phyloP scores from a whole-genome alignment of 2,888 invertebrate genomes.

The Thalpophila matura region DNA sequence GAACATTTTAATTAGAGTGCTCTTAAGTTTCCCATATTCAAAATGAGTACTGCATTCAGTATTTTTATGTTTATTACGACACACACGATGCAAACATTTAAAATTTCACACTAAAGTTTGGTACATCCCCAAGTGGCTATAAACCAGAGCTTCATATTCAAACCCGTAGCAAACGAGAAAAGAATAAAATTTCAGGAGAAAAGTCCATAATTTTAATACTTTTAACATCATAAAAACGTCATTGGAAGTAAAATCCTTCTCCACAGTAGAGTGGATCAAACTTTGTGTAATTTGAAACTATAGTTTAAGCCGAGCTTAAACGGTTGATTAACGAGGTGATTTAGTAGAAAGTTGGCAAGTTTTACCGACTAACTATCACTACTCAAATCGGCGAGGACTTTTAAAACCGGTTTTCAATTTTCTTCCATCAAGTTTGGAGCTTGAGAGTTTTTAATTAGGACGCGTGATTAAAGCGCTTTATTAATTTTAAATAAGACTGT shows the following conservation, averaged over 20 bases:
- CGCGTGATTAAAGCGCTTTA: conserved; percentile 46
- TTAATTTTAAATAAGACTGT: conserved; percentile 46
- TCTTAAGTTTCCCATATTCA: conserved; percentile 27
- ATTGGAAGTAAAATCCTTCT: conserved; percentile 57
- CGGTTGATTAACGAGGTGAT: conserved; percentile 80
- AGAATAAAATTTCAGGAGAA: conserved; percentile 47
- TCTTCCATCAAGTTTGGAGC: conserved; percentile 41
- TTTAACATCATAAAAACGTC: conserved; percentile 57
- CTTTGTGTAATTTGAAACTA: conserved; percentile 78
- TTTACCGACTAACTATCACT: conserved; percentile 62
- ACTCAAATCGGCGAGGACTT: conserved; percentile 55
- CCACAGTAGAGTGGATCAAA: conserved; percentile 66
- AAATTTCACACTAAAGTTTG: conserved; percentile 52
- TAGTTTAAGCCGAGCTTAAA: conserved; percentile 79
- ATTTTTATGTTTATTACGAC: conserved; percentile 51
- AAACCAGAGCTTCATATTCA: conserved; percentile 57
- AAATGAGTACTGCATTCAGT: conserved; percentile 37
- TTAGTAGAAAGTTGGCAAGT: conserved; percentile 71
- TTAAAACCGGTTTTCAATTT: conserved; percentile 59
- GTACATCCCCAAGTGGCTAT: conserved; percentile 54
- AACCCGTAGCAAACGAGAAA: conserved; percentile 35
- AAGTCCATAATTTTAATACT: conserved; percentile 54
- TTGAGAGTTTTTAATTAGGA: conserved; percentile 57
- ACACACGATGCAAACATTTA: conserved; percentile 52
- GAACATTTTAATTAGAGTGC: conserved; percentile 5